Evolutionary conservation across 1,140 invertebrate species (phyloP), one percentile per base, ranked within the genome.

Genomic region (Pectinophora gossypiella): DNA sequence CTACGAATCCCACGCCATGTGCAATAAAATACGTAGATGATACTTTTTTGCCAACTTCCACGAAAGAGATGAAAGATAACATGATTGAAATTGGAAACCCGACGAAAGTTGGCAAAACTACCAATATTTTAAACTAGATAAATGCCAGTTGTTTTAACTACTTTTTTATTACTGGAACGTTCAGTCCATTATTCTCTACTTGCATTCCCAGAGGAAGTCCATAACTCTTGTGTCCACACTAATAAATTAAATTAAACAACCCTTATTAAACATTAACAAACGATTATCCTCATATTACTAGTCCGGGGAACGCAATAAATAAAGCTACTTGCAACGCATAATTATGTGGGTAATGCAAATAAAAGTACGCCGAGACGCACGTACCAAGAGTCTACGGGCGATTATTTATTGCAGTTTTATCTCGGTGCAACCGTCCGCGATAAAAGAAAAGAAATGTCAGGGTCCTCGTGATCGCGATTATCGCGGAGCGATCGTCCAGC

Each of bases 361-460:
- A 76, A 76, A 77, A 77, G 68, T 77, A 74, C 73, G 2, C 1
- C 73, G 51, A 68, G 54, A 60, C 57, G 64, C 71, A 72, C 72
- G 73, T 72, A 80, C 67, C 48, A 63, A 51, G 56, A 64, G 71
- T 77, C 76, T 68, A 67, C 51, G 46, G 58, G 48, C 52, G 63
- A 82, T 82, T 80, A 85, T 85, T 85, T 84, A 84, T 80, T 82
- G 63, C 76, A 53, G 66, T 69, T 82, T 85, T 82, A 85, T 82
- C 78, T 85, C 64, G 71, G 62, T 57, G 69, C 76, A 70, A 71
- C 74, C 71, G 69, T 73, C 66, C 53, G 70, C 64, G 78, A 80
- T 85, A 82, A 81, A 82, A 85, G 73, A 85, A 82, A 79, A 82
- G 76, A 80, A 80, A 80, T 73, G 76, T 82, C 81, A 75, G 72